Base-by-base conservation (phyloP, 1,140 invertebrate species). In the Pantala flavescens region DNA sequence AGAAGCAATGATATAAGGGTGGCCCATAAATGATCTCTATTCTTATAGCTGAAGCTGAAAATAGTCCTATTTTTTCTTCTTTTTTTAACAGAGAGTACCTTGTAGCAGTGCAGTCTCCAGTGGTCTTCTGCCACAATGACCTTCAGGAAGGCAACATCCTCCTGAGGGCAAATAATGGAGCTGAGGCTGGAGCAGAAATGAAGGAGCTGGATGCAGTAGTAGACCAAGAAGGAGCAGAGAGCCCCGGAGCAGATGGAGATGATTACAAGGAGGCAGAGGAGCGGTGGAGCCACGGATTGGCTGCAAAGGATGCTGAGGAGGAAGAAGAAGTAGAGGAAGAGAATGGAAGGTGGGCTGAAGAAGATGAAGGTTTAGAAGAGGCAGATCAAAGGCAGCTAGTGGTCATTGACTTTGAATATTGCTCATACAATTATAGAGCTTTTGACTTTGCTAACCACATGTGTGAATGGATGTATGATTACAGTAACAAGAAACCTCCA, bases 361-460 rank as follows among this genome's bases (percentile, higher is more conserved):
- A 78, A 23, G 78, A 78, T 71, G 79, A 81, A 43, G 79, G 80
- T 74, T 79, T 78, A 19, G 79, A 81, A 72, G 76, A 78, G 70
- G 79, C 80, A 16, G 79, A 88, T 86, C 75, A 85, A 83, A 1
- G 82, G 82, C 86, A 88, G 78, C 81, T 95, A 36, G 90, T 91
- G 16, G 85, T 96, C 24, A 95, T 96, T 80, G 95, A 98, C 81
- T 97, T 94, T 82, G 95, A 98, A 83, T 98, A 97, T 81, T 95
- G 94, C 81, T 92, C 93, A 0, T 97, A 97, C 82, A 97, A 96
- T 81, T 94, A 96, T 81, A 84, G 96, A 76, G 95, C 92, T 0
- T 98, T 96, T 84, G 97, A 98, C 83, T 84, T 99, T 74, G 97
- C 95, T 3, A 98, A 98, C 84, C 96, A 98, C 81, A 97, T 98